Conservation (phyloP, 2,113 vertebrate species). For the Salvelinus fontinalis region DNA sequence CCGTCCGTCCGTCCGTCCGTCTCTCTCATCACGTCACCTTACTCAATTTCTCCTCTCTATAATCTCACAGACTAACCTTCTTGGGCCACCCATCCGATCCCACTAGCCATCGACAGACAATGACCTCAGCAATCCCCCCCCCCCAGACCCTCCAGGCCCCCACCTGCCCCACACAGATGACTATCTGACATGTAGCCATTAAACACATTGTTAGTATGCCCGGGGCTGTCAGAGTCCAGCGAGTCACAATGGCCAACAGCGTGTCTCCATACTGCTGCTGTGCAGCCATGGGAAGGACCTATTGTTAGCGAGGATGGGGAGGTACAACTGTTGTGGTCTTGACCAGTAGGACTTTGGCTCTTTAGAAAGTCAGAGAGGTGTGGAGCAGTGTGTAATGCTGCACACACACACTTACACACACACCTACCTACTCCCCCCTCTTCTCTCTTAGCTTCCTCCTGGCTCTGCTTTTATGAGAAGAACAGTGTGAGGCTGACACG, state of each 20-base stretch:
- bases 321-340: neutral
- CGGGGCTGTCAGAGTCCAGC: conserved; percentile 56
- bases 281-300: conserved; percentile 26
- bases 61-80: neutral
- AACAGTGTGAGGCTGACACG: conserved; percentile 53
- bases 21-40: neutral
- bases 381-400: neutral
- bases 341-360: neutral
- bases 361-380: conserved; percentile 29
- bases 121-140: neutral
- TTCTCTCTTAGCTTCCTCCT: conserved; percentile 28
- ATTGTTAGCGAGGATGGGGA: conserved; percentile 26
- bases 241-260: conserved; percentile 55
- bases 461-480: conserved; percentile 41
- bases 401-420: conserved; percentile 5
- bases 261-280: conserved; percentile 29
- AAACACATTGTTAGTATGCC: conserved; percentile 61
- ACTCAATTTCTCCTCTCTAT: neutral
- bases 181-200: conserved; percentile 45
- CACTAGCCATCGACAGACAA: neutral
- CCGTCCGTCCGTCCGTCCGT: conserved; percentile 20
- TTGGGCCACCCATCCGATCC: neutral
- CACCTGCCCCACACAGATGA: conserved; percentile 1
- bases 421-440: conserved; percentile 12
- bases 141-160: conserved; percentile 30